Evolutionary conservation across 1,140 invertebrate genomes (phyloP), one percentile per base, ranked within the genome.

Genomic region (Drosophila bocki): DNA sequence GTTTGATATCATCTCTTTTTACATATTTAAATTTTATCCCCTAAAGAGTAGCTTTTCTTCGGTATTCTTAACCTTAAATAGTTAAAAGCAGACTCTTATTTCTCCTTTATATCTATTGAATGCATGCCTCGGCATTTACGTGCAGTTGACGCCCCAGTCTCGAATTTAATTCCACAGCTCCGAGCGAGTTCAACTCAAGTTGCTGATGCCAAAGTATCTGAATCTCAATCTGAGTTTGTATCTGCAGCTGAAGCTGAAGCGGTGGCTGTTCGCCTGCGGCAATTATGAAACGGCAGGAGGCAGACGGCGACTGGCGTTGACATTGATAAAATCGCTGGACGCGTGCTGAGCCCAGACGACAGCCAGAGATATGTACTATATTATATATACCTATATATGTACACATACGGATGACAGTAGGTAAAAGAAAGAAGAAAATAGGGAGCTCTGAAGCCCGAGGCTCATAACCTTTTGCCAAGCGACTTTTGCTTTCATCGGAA

Each of bases 281-380:
- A 87, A 78, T 87, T 82, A 80, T 77, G 74, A 77, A 77, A 69
- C 72, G 62, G 69, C 68, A 51, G 51, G 37, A 37, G 45, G 68
- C 53, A 74, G 70, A 60, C 60, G 47, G 64, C 48, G 63, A 57
- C 75, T 81, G 75, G 62, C 76, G 85, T 82, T 90, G 85, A 90
- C 85, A 84, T 90, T 90, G 85, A 90, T 90, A 81, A 85, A 85
- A 90, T 90, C 85, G 72, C 68, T 79, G 67, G 60, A 78, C 78
- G 85, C 85, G 85, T 90, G 85, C 85, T 77, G 77, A 32, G 77
- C 48, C 74, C 74, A 58, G 62, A 58, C 75, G 75, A 41, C 53
- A 64, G 65, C 59, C 67, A 51, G 29, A 71, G 33, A 54, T 54
- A 54, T 37, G 8, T 37, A 17, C 9, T 51, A 51, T 51, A 54